Evolutionary conservation across 1,140 invertebrate species (phyloP).

Genomic region (Oryzaephilus surinamensis): DNA sequence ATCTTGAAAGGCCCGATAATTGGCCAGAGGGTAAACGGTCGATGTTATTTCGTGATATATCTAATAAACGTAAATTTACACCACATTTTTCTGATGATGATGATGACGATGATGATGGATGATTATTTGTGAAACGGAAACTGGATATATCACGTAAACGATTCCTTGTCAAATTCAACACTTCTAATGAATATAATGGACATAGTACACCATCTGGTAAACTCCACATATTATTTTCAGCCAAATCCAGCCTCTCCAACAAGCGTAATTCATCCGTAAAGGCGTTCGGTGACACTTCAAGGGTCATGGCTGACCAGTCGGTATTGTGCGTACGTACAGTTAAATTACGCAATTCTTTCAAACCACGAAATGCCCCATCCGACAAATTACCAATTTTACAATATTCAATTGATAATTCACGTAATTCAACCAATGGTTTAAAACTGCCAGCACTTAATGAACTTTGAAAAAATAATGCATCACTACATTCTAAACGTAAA

Average conservation of each 20-base stretch:
- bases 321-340: constrained; percentile 81
- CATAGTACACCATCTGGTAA: constrained; percentile 76
- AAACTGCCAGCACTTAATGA: constrained; percentile 77
- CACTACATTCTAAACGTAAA: constrained; percentile 71
- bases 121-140: constrained; percentile 58
- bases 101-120: too few relatives aligned
- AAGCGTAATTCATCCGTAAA: constrained; percentile 64
- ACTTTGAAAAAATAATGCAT: constrained; percentile 75
- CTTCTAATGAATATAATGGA: constrained; percentile 60
- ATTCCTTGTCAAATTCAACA: constrained; percentile 72
- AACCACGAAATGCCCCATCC: constrained; percentile 68
- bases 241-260: constrained; percentile 70
- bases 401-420: constrained; percentile 76
- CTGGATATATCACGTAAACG: constrained; percentile 64
- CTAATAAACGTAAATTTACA: constrained; percentile 59
- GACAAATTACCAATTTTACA: constrained; percentile 84
- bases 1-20: constrained; percentile 51
- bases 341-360: constrained; percentile 70
- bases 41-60: constrained; percentile 74
- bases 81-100: constrained; percentile 58
- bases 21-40: constrained; percentile 65
- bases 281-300: constrained; percentile 64
- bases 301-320: constrained; percentile 75
- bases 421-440: constrained; percentile 66
- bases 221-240: constrained; percentile 77